phyloP scores from a whole-genome alignment of 1,140 invertebrate genomes.

The Vanessa tameamea region DNA sequence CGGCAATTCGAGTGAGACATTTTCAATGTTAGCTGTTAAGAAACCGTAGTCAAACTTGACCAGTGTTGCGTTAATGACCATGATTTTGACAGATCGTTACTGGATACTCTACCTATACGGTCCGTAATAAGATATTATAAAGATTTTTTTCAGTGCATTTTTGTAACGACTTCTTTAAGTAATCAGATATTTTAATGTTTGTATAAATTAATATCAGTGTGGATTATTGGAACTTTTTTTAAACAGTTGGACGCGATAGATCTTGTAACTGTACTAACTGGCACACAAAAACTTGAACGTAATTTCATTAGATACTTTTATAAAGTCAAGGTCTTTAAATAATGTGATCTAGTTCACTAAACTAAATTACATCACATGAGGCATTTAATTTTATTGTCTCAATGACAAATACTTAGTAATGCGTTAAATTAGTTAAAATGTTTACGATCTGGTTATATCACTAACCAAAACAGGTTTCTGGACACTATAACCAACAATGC shows the following conservation, averaged over 20 bases:
- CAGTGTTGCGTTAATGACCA: constrained; percentile 12
- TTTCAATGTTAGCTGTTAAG: constrained; percentile 5
- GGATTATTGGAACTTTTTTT: too few species aligned
- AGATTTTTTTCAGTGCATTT: neutral
- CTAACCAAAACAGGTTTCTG: constrained; percentile 3
- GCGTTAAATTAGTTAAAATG: neutral
- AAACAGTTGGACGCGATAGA: too few species aligned
- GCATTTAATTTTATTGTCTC: neutral
- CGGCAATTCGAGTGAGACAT: constrained; percentile 14
- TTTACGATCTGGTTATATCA: neutral
- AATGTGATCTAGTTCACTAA: too few species aligned
- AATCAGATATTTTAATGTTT: constrained; percentile 7
- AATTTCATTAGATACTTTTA: too few species aligned
- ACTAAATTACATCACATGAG: too few species aligned
- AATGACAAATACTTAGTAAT: neutral
- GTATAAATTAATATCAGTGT: neutral
- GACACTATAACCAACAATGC: constrained; percentile 1
- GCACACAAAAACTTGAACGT: too few species aligned
- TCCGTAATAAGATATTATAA: neutral
- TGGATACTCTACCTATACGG: neutral
- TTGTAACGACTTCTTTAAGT: neutral
- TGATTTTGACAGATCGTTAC: constrained; percentile 16
- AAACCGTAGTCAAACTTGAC: constrained; percentile 16
- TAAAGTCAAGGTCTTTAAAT: too few species aligned
- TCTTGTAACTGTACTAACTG: too few species aligned